Conservation (phyloP, 37 sponge, comb jelly and placozoan species). For the Ephydatia muelleri region DNA sequence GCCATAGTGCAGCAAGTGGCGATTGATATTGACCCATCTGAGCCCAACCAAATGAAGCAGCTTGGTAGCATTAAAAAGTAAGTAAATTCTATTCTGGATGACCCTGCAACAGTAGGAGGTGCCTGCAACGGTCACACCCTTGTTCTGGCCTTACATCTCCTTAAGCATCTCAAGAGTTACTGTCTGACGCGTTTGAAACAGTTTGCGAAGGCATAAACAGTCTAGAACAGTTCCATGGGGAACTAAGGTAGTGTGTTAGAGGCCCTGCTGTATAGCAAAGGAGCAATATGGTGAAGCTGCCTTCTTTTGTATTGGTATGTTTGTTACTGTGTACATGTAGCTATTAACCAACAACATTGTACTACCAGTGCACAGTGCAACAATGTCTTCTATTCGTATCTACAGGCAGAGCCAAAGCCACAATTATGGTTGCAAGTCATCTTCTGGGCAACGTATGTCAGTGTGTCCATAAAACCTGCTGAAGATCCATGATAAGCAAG, state of each 20-base stretch:
- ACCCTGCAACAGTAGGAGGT: slow-evolving; percentile 63
- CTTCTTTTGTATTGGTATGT: slow-evolving; percentile 36
- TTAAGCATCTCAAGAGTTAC: slow-evolving; percentile 13
- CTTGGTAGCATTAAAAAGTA: not conserved
- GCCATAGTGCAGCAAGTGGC: slow-evolving; percentile 26
- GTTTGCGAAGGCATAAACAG: slow-evolving; percentile 9
- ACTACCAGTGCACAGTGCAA: not conserved
- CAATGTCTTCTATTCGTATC: not conserved
- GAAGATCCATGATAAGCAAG: slow-evolving; percentile 1
- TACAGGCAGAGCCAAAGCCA: slow-evolving; percentile 31
- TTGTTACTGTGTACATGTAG: no score
- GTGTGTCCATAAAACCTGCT: slow-evolving; percentile 25
- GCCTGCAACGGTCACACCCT: slow-evolving; percentile 41
- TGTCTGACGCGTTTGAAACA: slow-evolving; percentile 11
- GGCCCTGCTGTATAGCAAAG: not conserved
- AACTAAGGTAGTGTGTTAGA: not conserved
- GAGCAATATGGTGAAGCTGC: slow-evolving; percentile 1
- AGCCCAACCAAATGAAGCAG: slow-evolving; percentile 11
- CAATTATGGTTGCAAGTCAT: slow-evolving; percentile 53
- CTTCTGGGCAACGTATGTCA: slow-evolving; percentile 28
- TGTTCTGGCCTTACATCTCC: slow-evolving; percentile 33
- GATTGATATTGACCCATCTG: not conserved
- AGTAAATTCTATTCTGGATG: slow-evolving; percentile 47
- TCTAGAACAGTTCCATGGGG: slow-evolving; percentile 2
- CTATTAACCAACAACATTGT: not conserved